Evolutionary conservation across 2,797 vertebrate species (phyloP).

Genomic region (Cephalopachus bancanus): DNA sequence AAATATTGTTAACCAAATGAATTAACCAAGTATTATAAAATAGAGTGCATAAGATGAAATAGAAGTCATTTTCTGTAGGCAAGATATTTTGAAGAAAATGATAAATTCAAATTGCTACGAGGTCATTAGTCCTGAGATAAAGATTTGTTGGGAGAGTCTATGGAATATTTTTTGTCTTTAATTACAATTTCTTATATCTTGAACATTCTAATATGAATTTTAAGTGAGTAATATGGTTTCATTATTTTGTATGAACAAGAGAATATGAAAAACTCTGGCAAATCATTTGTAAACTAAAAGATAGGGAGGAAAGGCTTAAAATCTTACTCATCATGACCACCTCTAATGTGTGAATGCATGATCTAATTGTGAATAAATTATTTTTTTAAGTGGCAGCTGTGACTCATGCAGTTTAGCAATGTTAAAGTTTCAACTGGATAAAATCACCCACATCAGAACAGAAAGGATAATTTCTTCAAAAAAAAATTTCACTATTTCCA

Average conservation of each 20-base stretch:
- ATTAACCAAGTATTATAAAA: not conserved
- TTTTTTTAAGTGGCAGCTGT: conserved; percentile 44
- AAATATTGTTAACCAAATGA: conserved; percentile 38
- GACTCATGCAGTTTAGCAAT: conserved; percentile 32
- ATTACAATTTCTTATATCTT: conserved; percentile 17
- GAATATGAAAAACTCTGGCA: not conserved
- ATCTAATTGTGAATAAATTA: conserved; percentile 55
- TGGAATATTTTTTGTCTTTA: conserved; percentile 12
- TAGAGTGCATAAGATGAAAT: not conserved
- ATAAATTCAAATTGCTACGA: not conserved
- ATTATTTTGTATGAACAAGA: conserved; percentile 39
- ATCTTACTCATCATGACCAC: not conserved
- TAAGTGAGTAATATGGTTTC: conserved; percentile 37
- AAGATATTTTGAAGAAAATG: not conserved
- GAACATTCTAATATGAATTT: conserved; percentile 39
- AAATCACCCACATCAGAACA: not conserved
- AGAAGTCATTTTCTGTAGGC: conserved; percentile 10
- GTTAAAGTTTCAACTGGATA: conserved; percentile 8
- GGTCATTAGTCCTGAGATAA: not conserved
- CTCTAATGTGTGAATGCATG: not conserved
- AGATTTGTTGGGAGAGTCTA: conserved; percentile 15
- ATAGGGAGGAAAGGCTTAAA: not conserved
- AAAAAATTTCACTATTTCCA: conserved; percentile 43
- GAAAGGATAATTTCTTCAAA: conserved; percentile 34
- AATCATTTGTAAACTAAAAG: conserved; percentile 36